Evolutionary conservation across 2,113 vertebrate species (phyloP), one percentile per base, ranked within the genome.

Genomic region (Phylloscopus trochilus): DNA sequence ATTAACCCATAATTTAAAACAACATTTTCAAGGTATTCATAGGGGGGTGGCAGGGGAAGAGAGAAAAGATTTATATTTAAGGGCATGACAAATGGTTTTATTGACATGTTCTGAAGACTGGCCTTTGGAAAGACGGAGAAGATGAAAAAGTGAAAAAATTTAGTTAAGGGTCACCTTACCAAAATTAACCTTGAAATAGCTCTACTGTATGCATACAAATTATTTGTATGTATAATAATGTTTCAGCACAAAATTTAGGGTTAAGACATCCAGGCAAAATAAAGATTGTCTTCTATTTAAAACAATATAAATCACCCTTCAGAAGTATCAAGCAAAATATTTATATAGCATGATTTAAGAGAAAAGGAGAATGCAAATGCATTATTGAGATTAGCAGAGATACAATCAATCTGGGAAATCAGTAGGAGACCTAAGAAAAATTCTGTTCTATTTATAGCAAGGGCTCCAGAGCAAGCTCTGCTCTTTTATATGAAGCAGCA

Each of bases 401-500:
- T 94, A 95, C 91, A 95, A 96, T 97, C 94, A 96, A 85, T 97
- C 89, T 96, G 92, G 87, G 74, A 96, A 92, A 91, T 92, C 95
- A 96, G 95, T 70, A 72, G 85, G 90, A 96, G 73, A 97, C 85
- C 89, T 93, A 96, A 92, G 95, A 96, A 96, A 97, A 96, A 94
- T 46, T 77, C 89, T 83, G 15, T 46, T 93, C 97, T 98, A 98
- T 97, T 98, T 98, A 97, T 97, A 98, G 93, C 28, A 94, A 96
- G 67, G 46, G 12, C 89, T 97, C 58, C 77, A 96, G 95, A 96
- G 83, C 68, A 92, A 95, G n/a, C 79, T 81, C 80, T 95, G 60
- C 75, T 97, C 51, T 95, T 96, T 97, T 96, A 75, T 92, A 93
- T 90, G 91, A 97, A 95, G 96, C 92, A 97, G 97, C 96, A 97